Base-by-base conservation (phyloP, 1,140 invertebrate genomes). In the Drosophila kohkoa region DNA sequence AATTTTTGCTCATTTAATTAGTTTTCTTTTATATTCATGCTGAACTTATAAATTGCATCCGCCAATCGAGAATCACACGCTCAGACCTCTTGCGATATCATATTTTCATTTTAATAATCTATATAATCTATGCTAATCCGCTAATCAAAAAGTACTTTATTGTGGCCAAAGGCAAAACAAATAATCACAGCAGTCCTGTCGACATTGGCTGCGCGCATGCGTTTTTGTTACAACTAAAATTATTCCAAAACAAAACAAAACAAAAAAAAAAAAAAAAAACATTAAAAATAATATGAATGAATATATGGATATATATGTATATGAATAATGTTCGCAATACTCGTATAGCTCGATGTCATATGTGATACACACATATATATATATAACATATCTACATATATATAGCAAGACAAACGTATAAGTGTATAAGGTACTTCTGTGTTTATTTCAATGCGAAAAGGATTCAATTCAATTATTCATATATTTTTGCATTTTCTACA, bases 141-240 rank as follows among this genome's bases (percentile, higher is more conserved):
- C 45, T 35, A 58, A 69, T 62, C 16, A 15, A 65, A 25, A 55
- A 30, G 72, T 75, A 75, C 72, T 75, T 75, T 75, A 75, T 75
- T 63, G 46, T 63, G 72, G 72, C 66, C 58, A 75, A 75, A 16
- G 66, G 43, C 72, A 75, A 70, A 25, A 32, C 41, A 35, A 58
- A 70, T 80, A 83, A 74, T 66, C 79, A 83, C 68, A 90, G 87
- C 87, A 90, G 88, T 78, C 82, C 67, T 57, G 49, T 69, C 82
- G 88, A 87, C 87, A 75, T 32, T 20, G 87, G 69, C 88, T 90
- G 87, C 87, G 88, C 79, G 87, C 87, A 90, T 90, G 87, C 87
- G 75, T 90, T 81, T 79, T 85, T 89, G 86, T 89, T 89, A 78
- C 5, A 43, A 30, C 28, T 59, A 28, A 49, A 51, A 51, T 41